These are phyloP conservation scores for Holothuria leucospilota DNA, from an alignment of 53 echinoderm and acorn worm genomes.

Conservation along the genomic window DNA sequence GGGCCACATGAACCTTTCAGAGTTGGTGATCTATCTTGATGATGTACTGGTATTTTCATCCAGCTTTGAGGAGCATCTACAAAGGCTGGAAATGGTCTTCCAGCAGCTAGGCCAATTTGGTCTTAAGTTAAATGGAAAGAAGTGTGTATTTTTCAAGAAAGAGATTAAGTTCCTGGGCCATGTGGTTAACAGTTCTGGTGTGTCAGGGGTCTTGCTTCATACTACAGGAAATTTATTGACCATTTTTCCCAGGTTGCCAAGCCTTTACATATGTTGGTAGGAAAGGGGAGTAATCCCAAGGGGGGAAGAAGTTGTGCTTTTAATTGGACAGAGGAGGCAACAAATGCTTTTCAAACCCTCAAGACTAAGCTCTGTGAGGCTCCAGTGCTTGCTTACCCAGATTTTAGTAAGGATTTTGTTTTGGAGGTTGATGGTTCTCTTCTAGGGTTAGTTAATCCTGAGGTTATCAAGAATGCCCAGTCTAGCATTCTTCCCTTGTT, in stretches of 20 bases:
- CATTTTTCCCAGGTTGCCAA: slow-evolving; percentile 52
- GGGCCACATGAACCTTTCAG: slow-evolving; percentile 15
- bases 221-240: slow-evolving; percentile 57
- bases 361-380: slow-evolving; percentile 35
- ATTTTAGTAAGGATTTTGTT: slow-evolving; percentile 46
- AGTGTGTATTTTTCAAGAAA: slow-evolving; percentile 46
- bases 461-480: background rate
- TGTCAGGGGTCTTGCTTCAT: slow-evolving; percentile 63
- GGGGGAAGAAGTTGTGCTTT: background rate
- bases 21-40: slow-evolving; percentile 31
- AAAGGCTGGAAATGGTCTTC: slow-evolving; percentile 35
- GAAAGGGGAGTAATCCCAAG: background rate
- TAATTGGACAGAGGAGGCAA: slow-evolving; percentile 54
- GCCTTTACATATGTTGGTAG: slow-evolving; percentile 56
- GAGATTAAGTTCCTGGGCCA: slow-evolving; percentile 62
- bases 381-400: slow-evolving; percentile 59
- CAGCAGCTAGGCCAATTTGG: slow-evolving; percentile 27
- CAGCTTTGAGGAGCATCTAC: slow-evolving; percentile 13
- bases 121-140: slow-evolving; percentile 47
- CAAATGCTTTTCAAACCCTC: slow-evolving; percentile 38
- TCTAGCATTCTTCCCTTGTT: slow-evolving; percentile 7
- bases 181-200: slow-evolving; percentile 38
- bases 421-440: slow-evolving; percentile 69
- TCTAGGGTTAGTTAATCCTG: too few species aligned
- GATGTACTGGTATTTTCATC: slow-evolving; percentile 15